phyloP scores from a whole-genome alignment of 2,888 invertebrate genomes.

The Phaedon cochleariae region DNA sequence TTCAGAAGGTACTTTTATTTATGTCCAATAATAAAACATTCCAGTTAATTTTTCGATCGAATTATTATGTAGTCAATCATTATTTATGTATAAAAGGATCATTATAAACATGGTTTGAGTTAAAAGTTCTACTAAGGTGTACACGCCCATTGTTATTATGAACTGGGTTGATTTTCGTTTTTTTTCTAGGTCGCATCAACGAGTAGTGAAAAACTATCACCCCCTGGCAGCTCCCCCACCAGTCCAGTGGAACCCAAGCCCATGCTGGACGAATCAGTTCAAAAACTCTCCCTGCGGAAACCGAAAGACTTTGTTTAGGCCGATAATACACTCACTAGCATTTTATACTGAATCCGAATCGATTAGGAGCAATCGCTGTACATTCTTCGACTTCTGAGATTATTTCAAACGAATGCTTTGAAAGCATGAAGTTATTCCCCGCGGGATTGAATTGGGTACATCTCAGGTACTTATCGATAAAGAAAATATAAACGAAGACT shows the following conservation, averaged over 20 bases:
- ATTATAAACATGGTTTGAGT: no score
- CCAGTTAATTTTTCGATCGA: no score
- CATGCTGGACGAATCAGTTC: conserved; percentile 62
- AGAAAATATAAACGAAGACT: neutral
- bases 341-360: neutral
- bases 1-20: no score
- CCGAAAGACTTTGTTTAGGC: conserved; percentile 59
- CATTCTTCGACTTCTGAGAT: neutral
- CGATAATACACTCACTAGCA: neutral
- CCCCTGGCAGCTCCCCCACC: conserved; percentile 61
- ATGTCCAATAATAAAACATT: no score
- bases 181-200: conserved; percentile 51
- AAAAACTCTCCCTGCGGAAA: conserved; percentile 61
- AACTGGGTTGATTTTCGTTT: no score
- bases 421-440: neutral
- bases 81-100: no score
- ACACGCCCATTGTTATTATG: no score
- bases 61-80: no score
- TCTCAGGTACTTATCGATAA: neutral
- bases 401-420: neutral
- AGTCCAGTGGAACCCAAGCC: conserved; percentile 68
- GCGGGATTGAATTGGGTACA: neutral
- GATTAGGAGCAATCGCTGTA: neutral
- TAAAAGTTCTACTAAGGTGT: no score
- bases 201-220: conserved; percentile 53